Conservation (phyloP, 2,888 invertebrate species). For the Epinotia brunnichana region DNA sequence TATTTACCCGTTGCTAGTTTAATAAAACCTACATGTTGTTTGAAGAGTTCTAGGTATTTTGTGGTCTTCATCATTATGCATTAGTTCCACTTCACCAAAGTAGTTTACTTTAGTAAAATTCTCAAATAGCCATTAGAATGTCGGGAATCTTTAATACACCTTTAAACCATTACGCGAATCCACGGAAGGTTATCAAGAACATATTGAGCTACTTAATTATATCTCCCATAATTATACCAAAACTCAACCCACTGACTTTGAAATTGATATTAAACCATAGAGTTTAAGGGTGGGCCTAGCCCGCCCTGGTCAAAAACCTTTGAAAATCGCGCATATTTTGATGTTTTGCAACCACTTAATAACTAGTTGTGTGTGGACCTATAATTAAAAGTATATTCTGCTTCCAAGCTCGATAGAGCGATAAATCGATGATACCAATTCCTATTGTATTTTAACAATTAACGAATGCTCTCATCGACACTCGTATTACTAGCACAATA, state of each 20-base stretch:
- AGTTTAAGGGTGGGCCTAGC: constrained; percentile 56
- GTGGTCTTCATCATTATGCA: too few relatives aligned
- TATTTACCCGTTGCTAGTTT: neutral
- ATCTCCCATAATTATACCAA: constrained; percentile 63
- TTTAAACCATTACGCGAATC: constrained; percentile 21
- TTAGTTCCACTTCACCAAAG: neutral
- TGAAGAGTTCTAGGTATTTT: too few relatives aligned
- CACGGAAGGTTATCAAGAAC: constrained; percentile 29
- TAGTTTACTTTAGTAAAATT: neutral
- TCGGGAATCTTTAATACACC: constrained; percentile 26
- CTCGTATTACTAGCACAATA: neutral
- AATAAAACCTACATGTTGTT: neutral
- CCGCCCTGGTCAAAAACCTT: constrained; percentile 60
- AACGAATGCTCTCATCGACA: neutral
- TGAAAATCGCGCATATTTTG: constrained; percentile 70
- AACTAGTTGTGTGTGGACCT: constrained; percentile 59
- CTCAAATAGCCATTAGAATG: neutral
- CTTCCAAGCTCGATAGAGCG: constrained; percentile 66
- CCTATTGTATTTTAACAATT: constrained; percentile 26
- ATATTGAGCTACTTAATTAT: constrained; percentile 35
- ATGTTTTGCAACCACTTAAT: constrained; percentile 77
- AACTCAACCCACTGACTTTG: constrained; percentile 61
- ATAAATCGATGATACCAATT: constrained; percentile 64
- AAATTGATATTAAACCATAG: constrained; percentile 74
- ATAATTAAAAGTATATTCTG: constrained; percentile 78